These are phyloP conservation scores for Tupaia chinensis DNA, from an alignment of 2,113 vertebrate genomes.

Conservation along the genomic window DNA sequence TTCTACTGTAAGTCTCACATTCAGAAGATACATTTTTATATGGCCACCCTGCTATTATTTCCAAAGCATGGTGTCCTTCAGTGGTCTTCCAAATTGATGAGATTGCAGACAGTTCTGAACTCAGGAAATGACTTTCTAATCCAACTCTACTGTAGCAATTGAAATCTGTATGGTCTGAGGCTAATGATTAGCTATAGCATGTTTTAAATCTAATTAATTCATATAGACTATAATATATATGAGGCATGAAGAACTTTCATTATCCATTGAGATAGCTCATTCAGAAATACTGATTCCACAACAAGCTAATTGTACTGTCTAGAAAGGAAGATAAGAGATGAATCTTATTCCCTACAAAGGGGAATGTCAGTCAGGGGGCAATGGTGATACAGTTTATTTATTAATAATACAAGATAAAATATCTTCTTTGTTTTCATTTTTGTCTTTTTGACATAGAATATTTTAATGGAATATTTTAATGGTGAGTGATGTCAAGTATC, in stretches of 20 bases:
- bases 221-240: not conserved
- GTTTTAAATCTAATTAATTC: conserved; percentile 37
- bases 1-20: not conserved
- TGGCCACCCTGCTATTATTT: not conserved
- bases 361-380: not conserved
- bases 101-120: not conserved
- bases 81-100: not conserved
- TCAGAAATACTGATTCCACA: not conserved
- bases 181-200: not conserved
- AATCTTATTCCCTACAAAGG: not conserved
- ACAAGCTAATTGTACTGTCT: not conserved
- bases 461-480: not conserved
- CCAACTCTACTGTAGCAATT: not conserved
- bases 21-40: not conserved
- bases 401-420: not conserved
- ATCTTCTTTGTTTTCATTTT: not conserved
- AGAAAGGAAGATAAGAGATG: conserved; percentile 28
- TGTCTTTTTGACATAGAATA: not conserved
- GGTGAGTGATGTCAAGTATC: not conserved
- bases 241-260: not conserved
- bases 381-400: not conserved
- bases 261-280: not conserved
- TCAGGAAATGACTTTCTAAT: conserved; percentile 28
- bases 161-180: not conserved
- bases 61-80: not conserved